These are phyloP conservation scores for Geococcyx californianus DNA, from an alignment of 2,113 vertebrate species.

Conservation along the genomic window DNA sequence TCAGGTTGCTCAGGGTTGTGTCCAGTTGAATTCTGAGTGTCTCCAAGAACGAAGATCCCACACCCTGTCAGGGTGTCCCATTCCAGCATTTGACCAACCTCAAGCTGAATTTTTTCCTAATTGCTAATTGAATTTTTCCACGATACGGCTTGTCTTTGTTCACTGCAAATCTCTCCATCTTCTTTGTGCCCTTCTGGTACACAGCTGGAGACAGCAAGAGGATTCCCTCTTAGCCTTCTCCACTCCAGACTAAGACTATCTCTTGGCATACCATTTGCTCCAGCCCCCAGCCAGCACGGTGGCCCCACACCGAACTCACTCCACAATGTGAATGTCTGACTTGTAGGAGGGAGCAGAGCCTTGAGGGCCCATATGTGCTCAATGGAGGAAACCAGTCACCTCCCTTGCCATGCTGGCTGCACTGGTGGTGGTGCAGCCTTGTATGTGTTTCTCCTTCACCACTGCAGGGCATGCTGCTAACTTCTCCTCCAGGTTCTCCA, in stretches of 20 bases:
- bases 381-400: neutral
- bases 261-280: neutral
- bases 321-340: neutral
- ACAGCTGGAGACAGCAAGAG: neutral
- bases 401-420: neutral
- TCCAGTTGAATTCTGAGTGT: neutral
- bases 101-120: neutral
- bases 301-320: neutral
- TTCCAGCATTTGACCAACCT: neutral
- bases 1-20: neutral
- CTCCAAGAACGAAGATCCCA: neutral
- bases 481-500: neutral
- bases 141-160: neutral
- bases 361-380: neutral
- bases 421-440: rapidly evolving
- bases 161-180: neutral
- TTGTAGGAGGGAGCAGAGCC: neutral
- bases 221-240: neutral
- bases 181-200: neutral
- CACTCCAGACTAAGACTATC: neutral
- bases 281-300: neutral
- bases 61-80: neutral
- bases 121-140: neutral
- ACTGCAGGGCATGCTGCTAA: rapidly evolving
- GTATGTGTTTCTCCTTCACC: rapidly evolving